These are phyloP conservation scores for Rhinichthys klamathensis DNA, from an alignment of 2,113 vertebrate species.

Conservation along the genomic window DNA sequence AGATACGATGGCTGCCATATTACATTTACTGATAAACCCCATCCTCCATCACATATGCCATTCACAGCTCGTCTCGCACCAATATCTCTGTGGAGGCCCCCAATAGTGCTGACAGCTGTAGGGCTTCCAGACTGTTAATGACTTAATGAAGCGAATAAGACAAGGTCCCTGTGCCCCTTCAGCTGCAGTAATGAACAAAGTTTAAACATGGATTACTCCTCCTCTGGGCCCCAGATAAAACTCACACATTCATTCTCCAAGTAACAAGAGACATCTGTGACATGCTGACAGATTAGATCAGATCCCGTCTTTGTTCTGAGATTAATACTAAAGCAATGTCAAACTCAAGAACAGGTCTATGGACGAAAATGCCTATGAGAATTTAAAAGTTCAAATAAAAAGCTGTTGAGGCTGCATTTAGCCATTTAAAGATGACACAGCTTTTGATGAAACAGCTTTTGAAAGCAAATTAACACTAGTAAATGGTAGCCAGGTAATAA, in stretches of 20 bases:
- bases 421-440: not conserved
- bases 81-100: conserved; percentile 53
- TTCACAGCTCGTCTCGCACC: conserved; percentile 1
- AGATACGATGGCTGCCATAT: not conserved
- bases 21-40: not conserved
- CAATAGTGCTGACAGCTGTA: conserved; percentile 65
- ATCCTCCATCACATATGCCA: conserved; percentile 1
- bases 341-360: not conserved
- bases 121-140: conserved; percentile 67
- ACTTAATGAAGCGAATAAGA: conserved; percentile 69
- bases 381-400: not conserved
- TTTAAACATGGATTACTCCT: conserved; percentile 69
- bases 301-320: conserved; percentile 4
- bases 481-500: not conserved
- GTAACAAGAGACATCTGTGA: conserved; percentile 51
- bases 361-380: not conserved
- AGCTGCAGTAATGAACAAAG: conserved; percentile 64
- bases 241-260: conserved; percentile 48
- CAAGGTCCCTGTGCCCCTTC: conserved; percentile 64
- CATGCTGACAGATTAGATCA: conserved; percentile 20
- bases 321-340: not conserved
- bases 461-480: not conserved
- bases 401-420: not conserved
- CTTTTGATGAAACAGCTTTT: not conserved
- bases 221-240: conserved; percentile 61